Conservation (phyloP, 2,797 vertebrate species). For the Silurus lanzhouensis region DNA sequence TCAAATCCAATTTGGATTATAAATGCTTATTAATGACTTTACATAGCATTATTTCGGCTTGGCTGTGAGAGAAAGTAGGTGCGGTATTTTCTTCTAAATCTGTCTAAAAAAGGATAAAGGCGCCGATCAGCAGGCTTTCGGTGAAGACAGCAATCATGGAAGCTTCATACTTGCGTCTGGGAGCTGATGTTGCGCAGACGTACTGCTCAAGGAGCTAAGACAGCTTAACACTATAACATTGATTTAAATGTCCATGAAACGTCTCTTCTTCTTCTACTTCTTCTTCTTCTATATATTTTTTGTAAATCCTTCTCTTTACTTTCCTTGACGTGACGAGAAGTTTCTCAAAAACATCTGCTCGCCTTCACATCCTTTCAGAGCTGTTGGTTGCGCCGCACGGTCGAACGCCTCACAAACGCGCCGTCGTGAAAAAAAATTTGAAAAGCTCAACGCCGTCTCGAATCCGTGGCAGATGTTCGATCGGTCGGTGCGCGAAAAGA, state of each 20-base stretch:
- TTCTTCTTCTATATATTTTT: neutral
- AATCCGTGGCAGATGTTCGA: neutral
- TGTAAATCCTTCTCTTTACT: neutral
- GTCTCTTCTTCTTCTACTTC: too few species aligned
- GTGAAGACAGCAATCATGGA: neutral
- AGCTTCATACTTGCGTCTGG: neutral
- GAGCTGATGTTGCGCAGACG: neutral
- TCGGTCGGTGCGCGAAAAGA: neutral
- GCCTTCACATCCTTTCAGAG: conserved; percentile 25
- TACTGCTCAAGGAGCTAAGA: neutral
- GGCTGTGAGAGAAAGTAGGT: neutral
- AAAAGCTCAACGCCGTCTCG: neutral
- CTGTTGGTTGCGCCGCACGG: conserved; percentile 16
- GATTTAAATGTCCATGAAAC: neutral
- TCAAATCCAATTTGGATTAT: neutral
- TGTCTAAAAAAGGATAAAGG: neutral
- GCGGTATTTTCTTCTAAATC: neutral
- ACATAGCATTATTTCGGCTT: too few species aligned
- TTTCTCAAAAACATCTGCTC: conserved; percentile 33
- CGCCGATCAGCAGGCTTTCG: neutral
- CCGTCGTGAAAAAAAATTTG: neutral
- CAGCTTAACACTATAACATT: neutral
- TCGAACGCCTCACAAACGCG: conserved; percentile 1
- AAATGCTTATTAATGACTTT: neutral
- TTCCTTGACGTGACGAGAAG: neutral